Percentiles rank a stretch among this genome's conserved stretches.
Evolutionary conservation across 2,888 invertebrate genomes (phyloP).

Genomic region (Pteria penguin): DNA sequence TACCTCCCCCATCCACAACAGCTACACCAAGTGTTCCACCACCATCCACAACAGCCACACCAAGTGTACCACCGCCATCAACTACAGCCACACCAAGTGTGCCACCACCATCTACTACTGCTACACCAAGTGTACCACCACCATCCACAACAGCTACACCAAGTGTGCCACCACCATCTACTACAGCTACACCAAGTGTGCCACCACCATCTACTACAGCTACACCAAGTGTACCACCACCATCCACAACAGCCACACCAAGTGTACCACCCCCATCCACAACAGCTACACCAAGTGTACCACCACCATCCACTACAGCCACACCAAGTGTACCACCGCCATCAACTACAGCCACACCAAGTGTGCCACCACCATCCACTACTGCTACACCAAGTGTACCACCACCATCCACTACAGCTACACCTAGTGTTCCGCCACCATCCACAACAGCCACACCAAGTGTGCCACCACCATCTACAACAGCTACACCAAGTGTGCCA

Average conservation of each 20-base stretch:
- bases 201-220: slow-evolving; percentile 2
- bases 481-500: not conserved
- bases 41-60: slow-evolving; percentile 10
- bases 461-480: not conserved
- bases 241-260: slow-evolving; percentile 8
- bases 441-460: slow-evolving; percentile 2
- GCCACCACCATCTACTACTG: not conserved
- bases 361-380: not conserved
- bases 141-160: slow-evolving; percentile 6
- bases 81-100: not conserved
- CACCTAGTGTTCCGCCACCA: slow-evolving; percentile 1
- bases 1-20: slow-evolving; percentile 3
- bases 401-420: not conserved
- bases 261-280: not conserved
- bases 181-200: not conserved
- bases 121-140: slow-evolving; percentile 5
- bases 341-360: slow-evolving; percentile 4
- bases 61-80: not conserved
- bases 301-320: not conserved
- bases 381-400: not conserved
- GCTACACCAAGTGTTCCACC: not conserved
- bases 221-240: not conserved
- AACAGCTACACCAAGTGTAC: not conserved
- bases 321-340: not conserved
- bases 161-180: not conserved